Percentiles rank a stretch among this genome's conserved stretches.
Conservation (phyloP, 2,888 invertebrate species). For the Apodemia mormo region DNA sequence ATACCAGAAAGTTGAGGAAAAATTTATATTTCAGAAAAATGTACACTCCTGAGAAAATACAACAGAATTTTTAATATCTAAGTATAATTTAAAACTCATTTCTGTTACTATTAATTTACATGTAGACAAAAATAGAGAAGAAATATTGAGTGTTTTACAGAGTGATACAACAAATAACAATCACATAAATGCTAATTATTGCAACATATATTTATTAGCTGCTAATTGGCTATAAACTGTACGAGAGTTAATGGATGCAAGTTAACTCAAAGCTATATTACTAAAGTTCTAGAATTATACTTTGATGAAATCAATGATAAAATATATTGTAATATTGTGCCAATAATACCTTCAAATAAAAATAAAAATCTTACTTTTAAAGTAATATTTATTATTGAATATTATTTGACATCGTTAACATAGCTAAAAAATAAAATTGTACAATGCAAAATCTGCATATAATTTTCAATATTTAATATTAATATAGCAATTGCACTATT, state of each 20-base stretch:
- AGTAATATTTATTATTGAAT: conserved; percentile 73
- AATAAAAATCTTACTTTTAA: conserved; percentile 71
- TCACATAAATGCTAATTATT: conserved; percentile 46
- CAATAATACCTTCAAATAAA: conserved; percentile 56
- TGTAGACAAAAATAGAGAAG: conserved; percentile 71
- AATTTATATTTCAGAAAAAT: conserved; percentile 81
- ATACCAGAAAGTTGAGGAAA: conserved; percentile 59
- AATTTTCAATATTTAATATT: conserved; percentile 64
- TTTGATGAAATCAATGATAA: conserved; percentile 22
- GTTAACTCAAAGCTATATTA: conserved; percentile 20
- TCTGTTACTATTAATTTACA: conserved; percentile 59
- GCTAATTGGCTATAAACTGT: conserved; percentile 47
- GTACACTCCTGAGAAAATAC: conserved; percentile 79
- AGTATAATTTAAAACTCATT: conserved; percentile 58
- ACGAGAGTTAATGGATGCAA: conserved; percentile 21
- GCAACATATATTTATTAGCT: conserved; percentile 55
- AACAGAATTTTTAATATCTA: conserved; percentile 67
- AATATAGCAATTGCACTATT: conserved; percentile 77
- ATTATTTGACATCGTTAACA: conserved; percentile 73
- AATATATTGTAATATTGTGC: conserved; percentile 47
- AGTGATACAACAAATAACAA: conserved; percentile 53
- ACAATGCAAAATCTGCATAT: conserved; percentile 78
- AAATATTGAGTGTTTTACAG: conserved; percentile 52
- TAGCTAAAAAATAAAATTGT: conserved; percentile 79
- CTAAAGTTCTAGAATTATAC: conserved; percentile 17